Evolutionary conservation across 2,888 invertebrate genomes (phyloP), one percentile per base, ranked within the genome.

Genomic region (Phragmatobia fuliginosa): DNA sequence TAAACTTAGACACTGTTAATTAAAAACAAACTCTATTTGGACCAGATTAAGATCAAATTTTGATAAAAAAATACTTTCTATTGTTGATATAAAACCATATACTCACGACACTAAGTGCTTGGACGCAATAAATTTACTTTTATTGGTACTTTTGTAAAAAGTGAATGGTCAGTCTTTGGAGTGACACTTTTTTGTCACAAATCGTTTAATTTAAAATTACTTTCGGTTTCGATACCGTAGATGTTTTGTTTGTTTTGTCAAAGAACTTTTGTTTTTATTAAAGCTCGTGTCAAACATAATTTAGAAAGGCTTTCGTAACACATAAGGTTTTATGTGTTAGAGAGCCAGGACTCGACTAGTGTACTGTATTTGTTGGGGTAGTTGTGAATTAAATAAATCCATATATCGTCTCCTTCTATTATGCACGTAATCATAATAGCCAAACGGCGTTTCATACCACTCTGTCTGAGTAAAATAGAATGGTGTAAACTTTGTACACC

Each of bases 121-220:
- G 90, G 90, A 89, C 89, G 84, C 84, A 85, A 94, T 94, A 94
- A 94, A 94, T 94, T 89, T 77, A 79, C 75, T 92, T 94, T 94
- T 94, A 94, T 93, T 88, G 81, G 89, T 86, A 80, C 78, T 77
- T 82, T 84, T 85, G 80, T 63, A 90, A 89, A 86, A 84, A 85
- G 75, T 82, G 77, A 87, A 85, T 87, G 88, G 88, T 85, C 88
- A 89, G 80, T 71, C 85, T 85, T 85, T 84, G 78, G 77, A 73
- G 81, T 76, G 75, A 86, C 84, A 84, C 71, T 75, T 79, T 80
- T 83, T 85, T 79, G 67, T 70, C 60, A 28, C 56, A 61, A 66
- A 71, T 69, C 70, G 68, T 82, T 77, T 77, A 77, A 79, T 82
- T 77, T 68, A 60, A 68, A 74, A 31, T 62, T 38, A 76, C 74